Evolutionary conservation across 2,797 vertebrate species (phyloP).

Genomic region (Megalops cyprinoides): DNA sequence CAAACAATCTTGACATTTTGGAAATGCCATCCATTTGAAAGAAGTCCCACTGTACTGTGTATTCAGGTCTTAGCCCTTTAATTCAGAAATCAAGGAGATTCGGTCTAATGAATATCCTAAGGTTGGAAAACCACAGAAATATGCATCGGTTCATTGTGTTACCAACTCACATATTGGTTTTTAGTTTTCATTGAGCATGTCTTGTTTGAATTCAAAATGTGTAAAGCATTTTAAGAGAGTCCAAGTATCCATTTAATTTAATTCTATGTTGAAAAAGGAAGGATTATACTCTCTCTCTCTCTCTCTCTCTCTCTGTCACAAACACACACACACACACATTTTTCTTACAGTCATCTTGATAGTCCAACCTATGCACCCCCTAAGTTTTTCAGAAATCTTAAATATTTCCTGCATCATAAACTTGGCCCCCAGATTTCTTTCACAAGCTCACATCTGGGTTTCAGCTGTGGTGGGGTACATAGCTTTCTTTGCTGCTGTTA

Average conservation of each 20-base stretch:
- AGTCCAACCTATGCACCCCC: slow-evolving; percentile 20
- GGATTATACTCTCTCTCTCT: background rate
- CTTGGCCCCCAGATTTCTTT: slow-evolving; percentile 20
- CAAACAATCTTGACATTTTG: slow-evolving; percentile 21
- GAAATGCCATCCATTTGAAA: slow-evolving; percentile 14
- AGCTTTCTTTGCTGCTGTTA: slow-evolving; percentile 26
- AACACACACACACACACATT: background rate
- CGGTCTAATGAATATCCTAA: background rate
- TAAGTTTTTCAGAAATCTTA: slow-evolving; percentile 33
- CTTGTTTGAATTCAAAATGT: slow-evolving; percentile 1
- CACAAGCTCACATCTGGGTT: slow-evolving; percentile 44
- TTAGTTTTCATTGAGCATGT: no score
- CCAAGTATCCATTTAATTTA: slow-evolving; percentile 10
- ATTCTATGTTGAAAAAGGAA: background rate
- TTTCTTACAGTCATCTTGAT: slow-evolving; percentile 15
- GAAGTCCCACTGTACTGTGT: slow-evolving; percentile 1
- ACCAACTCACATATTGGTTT: background rate
- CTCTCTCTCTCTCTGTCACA: slow-evolving; percentile 4
- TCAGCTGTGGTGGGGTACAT: slow-evolving; percentile 32
- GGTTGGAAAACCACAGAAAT: background rate
- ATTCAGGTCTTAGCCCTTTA: slow-evolving; percentile 1
- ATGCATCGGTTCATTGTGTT: background rate
- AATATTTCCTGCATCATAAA: slow-evolving; percentile 43
- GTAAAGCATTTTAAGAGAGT: background rate
- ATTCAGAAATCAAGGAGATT: background rate